Base-by-base conservation (phyloP, 2,113 vertebrate species). In the Danio rerio region DNA sequence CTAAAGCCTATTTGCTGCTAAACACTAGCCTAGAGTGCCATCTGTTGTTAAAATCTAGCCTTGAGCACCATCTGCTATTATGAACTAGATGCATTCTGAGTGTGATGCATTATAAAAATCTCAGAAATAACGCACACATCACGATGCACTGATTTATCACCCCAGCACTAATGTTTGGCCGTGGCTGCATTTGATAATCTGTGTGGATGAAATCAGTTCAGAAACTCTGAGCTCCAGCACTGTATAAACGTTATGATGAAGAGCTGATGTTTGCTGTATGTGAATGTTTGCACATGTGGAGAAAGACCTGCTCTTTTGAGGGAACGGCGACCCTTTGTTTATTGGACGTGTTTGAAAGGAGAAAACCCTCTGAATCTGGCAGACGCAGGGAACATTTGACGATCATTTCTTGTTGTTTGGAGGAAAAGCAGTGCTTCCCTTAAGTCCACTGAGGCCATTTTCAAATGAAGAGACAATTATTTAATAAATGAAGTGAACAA, bases 221-320 rank as follows among this genome's bases (percentile, higher is more conserved):
- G 7, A 78, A 88, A 88, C 72, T 71, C 72, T 84, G 56, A 66
- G 81, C 76, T 90, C 81, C 71, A 58, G 71, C 78, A 66, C 85
- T 88, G 76, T 84, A 86, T 85, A 87, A 92, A 92, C 88, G 86
- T 88, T 91, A 84, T 89, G 88, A 88, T 87, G 85, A 89, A 75
- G 70, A 53, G 56, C 73, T 40, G 63, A 43, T 65, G 75, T 90
- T 92, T 91, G 59, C 88, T 88, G 87, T 90, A 86, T 77, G 73
- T 91, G 89, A 92, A 83, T 83, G 90, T 90, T 89, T 87, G 82
- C 83, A 86, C 89, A 88, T 91, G 88, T 78, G 81, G 83, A 82
- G 80, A 52, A 84, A 86, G 84, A 84, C 66, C 83, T 42, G 83
- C 65, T 82, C 80, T 72, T 1, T 84, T 78, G 69, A 71, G 53